A percentile compares a stretch with the other conserved stretches of the same genome.
These are phyloP conservation scores for Synanthedon myopaeformis DNA, from an alignment of 2,888 invertebrate genomes.

Conservation along the genomic window DNA sequence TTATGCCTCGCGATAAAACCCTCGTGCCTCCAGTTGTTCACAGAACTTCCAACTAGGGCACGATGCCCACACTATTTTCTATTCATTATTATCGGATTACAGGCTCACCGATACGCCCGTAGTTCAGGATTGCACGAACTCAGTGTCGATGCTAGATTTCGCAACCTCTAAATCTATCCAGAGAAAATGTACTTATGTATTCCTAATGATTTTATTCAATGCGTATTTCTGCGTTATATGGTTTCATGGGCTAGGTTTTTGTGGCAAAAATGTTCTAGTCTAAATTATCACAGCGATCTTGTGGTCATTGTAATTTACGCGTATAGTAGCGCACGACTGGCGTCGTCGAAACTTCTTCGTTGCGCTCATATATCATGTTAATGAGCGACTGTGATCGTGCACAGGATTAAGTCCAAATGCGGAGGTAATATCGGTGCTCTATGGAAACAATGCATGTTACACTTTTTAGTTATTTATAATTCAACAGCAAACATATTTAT, in stretches of 20 bases:
- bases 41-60: conserved; percentile 38
- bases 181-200: neutral
- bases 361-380: conserved; percentile 64
- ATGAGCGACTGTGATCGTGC: conserved; percentile 58
- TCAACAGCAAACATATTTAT: no score
- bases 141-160: conserved; percentile 30
- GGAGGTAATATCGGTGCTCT: conserved; percentile 12
- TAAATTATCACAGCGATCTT: conserved; percentile 38
- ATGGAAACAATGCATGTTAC: conserved; percentile 7
- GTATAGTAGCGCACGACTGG: conserved; percentile 29
- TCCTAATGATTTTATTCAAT: neutral
- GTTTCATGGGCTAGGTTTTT: neutral
- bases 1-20: conserved; percentile 48
- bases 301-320: conserved; percentile 51
- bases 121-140: conserved; percentile 45
- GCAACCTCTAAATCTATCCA: conserved; percentile 13
- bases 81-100: conserved; percentile 59
- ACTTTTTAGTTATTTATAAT: no score
- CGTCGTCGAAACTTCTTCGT: conserved; percentile 50
- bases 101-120: conserved; percentile 34
- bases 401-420: conserved; percentile 39
- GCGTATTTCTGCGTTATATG: neutral
- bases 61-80: conserved; percentile 42
- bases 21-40: conserved; percentile 41
- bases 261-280: neutral